Conservation (phyloP, 2,113 vertebrate species). For the Dascyllus trimaculatus region DNA sequence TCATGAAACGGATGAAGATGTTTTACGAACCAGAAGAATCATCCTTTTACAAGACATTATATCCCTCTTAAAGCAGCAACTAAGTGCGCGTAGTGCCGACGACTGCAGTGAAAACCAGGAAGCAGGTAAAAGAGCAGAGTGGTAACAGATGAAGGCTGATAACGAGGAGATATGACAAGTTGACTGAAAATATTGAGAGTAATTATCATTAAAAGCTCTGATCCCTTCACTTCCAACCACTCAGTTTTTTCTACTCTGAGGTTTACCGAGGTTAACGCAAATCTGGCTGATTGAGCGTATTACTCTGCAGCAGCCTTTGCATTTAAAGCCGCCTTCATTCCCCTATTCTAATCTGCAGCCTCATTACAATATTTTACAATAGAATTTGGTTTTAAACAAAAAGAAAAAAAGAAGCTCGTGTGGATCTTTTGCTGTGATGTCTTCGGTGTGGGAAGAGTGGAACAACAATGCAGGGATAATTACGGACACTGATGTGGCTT, state of each 20-base stretch:
- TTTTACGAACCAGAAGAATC: conserved; percentile 18
- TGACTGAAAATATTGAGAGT: conserved; percentile 26
- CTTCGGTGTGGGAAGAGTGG: conserved; percentile 13
- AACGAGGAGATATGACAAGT: conserved; percentile 18
- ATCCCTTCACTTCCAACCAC: conserved; percentile 34
- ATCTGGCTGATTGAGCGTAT: conserved; percentile 45
- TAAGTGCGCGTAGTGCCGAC: background rate
- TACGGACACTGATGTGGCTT: conserved; percentile 33
- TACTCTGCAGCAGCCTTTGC: conserved; percentile 31
- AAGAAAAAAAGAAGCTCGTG: background rate
- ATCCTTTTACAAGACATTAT: background rate
- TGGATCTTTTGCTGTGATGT: conserved; percentile 31
- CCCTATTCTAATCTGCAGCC: conserved; percentile 45
- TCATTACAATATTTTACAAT: conserved; percentile 71
- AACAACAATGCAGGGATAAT: conserved; percentile 43
- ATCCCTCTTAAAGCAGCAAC: background rate
- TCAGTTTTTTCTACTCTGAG: conserved; percentile 25
- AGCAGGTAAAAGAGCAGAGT: conserved; percentile 5
- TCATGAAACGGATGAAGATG: background rate
- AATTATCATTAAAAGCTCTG: conserved; percentile 29
- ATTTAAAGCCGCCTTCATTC: conserved; percentile 29
- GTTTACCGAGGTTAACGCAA: conserved; percentile 53
- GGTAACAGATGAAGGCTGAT: conserved; percentile 38
- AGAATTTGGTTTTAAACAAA: conserved; percentile 58
- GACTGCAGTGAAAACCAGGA: background rate